These are phyloP conservation scores for Brienomyrus brachyistius DNA, from an alignment of 2,113 vertebrate species.

Conservation along the genomic window DNA sequence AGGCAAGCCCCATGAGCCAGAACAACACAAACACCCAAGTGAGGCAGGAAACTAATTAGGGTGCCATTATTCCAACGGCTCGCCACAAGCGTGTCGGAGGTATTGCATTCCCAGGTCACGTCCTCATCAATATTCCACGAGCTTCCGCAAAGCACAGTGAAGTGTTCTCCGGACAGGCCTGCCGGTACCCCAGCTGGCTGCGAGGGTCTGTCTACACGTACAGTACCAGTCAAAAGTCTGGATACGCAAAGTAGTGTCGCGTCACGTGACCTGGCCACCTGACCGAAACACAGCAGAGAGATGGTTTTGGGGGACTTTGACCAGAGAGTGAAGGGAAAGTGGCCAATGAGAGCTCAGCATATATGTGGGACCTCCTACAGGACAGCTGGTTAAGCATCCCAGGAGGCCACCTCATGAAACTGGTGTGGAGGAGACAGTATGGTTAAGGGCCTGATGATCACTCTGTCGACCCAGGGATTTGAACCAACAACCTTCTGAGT, in stretches of 20 bases:
- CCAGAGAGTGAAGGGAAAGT: not conserved
- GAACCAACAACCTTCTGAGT: not conserved
- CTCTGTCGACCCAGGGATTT: not conserved
- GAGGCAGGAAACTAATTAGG: slow-evolving; percentile 13
- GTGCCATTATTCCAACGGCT: not conserved
- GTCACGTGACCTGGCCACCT: not conserved
- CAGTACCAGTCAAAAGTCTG: not conserved
- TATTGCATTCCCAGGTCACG: not conserved
- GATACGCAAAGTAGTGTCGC: not conserved
- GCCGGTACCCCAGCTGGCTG: not conserved
- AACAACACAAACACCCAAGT: slow-evolving; percentile 6
- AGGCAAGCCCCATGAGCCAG: not conserved
- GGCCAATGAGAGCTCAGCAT: not conserved
- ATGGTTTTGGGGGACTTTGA: not conserved
- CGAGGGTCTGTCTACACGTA: not conserved
- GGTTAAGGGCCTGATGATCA: not conserved
- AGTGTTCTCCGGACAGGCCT: not conserved
- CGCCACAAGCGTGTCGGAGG: not conserved
- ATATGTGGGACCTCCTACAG: not conserved
- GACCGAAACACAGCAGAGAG: not conserved
- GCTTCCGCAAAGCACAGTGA: not conserved
- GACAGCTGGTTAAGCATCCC: not conserved
- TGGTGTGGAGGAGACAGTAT: not conserved
- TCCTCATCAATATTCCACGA: slow-evolving; percentile 2
- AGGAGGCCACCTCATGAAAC: not conserved